Evolutionary conservation across 1,140 invertebrate genomes (phyloP), one percentile per base, ranked within the genome.

Genomic region (Eumeta japonica): DNA sequence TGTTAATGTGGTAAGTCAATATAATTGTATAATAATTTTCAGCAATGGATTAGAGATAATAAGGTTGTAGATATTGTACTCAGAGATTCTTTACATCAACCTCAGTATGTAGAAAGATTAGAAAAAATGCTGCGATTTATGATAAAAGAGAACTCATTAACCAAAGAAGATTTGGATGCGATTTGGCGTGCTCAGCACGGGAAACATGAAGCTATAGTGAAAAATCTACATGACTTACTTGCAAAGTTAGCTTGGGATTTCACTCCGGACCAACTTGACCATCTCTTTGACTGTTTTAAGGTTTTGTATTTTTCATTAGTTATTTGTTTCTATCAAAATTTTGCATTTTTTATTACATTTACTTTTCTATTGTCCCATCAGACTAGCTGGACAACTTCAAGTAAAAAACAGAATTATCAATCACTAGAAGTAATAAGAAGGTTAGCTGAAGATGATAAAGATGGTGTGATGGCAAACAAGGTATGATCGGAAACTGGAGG

Each of bases 171-270:
- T 70, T 77, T 98, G 36, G 94, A 98, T 64, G 89, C 90, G 10
- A 88, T 98, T 31, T 98, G 95, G 95, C 87, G 90, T 19, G 94
- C 94, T 5, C 95, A 98, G 71, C 89, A 86, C 32, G 93, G 91
- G 1, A 95, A 95, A 75, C 92, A 96, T 60, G 93, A 95, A 64
- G 91, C 92, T 0, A 97, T 96, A 51, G 92, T 95, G 1, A 96
- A 96, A 71, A 98, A 98, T 72, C 88, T 98, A 24, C 95, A 98
- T 63, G 95, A 98, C 64, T 74, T 98, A 39, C 73, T 98, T 30
- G 94, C 95, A 0, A 98, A 98, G 73, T 75, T 98, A 18, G 95
- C 95, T 0, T 98, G 94, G 94, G 94, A 98, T 72, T 98, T 98
- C 62, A 93, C 91, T 41, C 90, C 94, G 4, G 94, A 97, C 68